Evolutionary conservation across 2,113 vertebrate species (phyloP), one percentile per base, ranked within the genome.

Genomic region (Gila orcuttii): DNA sequence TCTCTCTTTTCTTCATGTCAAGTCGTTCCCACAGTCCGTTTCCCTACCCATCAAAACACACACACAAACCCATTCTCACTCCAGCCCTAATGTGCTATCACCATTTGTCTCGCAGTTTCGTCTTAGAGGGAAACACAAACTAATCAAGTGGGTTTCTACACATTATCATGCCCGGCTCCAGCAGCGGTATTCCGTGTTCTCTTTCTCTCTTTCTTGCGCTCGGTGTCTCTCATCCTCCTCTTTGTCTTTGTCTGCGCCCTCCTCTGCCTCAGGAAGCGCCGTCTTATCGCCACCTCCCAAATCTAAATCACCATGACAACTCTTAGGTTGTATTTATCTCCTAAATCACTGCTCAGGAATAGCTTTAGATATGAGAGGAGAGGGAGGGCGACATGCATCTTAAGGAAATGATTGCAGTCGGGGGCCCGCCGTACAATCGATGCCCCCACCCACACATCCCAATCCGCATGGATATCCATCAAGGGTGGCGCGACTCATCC

Each of bases 301-400:
- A 75, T 69, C 77, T 88, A 83, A 87, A 88, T 89, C 83, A 87
- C 82, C 79, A 83, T 86, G 86, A 88, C 88, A 89, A 88, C 85
- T 84, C 88, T 83, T 73, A 69, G 79, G 68, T 80, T 85, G 75
- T 87, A 73, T 87, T 85, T 52, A 88, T 86, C 69, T 82, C 50
- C 82, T 86, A 79, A 76, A 87, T 78, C 76, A 28, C 60, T 68
- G 62, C 13, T 86, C 81, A 84, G 71, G 86, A 87, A 84, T 84
- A 80, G 68, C 75, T 50, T 84, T 80, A 57, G 75, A 86, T 79
- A 62, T 83, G 62, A 76, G 68, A 50, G 74, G 12, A 78, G 73
- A 60, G 77, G 79, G 42, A 74, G 59, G 59, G 23, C 5, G 75
- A 28, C 28, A 50, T 42, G 59, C 39, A 55, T 88, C 66, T 83